Percentiles rank a stretch among this genome's conserved stretches.
Conservation (phyloP, 1,140 invertebrate species). For the Tetragnatha versicolor region DNA sequence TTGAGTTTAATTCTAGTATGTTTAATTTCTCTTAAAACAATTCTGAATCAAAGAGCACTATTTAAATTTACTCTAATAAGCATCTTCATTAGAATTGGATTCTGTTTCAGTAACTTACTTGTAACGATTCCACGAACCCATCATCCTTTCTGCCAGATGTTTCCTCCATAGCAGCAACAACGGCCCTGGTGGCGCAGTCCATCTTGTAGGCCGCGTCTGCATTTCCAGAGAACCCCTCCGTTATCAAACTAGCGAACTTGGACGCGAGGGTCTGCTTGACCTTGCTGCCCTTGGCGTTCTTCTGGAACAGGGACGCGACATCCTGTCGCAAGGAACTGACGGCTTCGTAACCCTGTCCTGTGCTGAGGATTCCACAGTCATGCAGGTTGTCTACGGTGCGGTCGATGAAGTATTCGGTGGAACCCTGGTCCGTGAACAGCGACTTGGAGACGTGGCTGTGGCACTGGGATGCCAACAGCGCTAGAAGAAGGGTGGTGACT, state of each 20-base stretch:
- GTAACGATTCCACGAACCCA: slow-evolving; percentile 14
- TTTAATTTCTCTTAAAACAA: too few species aligned
- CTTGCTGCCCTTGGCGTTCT: slow-evolving; percentile 14
- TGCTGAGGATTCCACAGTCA: slow-evolving; percentile 1
- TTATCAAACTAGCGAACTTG: slow-evolving; percentile 20
- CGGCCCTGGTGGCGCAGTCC: not conserved
- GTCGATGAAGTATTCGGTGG: not conserved
- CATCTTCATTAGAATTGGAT: too few species aligned
- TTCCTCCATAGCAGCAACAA: not conserved
- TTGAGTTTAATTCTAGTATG: too few species aligned
- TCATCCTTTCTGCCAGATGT: slow-evolving; percentile 2
- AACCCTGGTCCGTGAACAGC: not conserved
- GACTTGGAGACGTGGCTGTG: not conserved
- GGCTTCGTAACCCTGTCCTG: not conserved
- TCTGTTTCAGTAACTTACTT: too few species aligned
- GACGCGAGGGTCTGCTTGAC: slow-evolving; percentile 1
- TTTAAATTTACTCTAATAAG: too few species aligned
- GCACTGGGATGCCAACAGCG: not conserved
- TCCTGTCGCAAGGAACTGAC: not conserved
- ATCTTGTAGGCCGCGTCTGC: not conserved
- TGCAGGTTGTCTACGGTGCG: not conserved
- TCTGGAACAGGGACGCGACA: not conserved
- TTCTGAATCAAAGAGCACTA: too few species aligned
- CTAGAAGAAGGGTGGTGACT: not conserved
- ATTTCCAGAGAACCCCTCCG: not conserved